These are phyloP conservation scores for Macaca mulatta DNA, from an alignment of 2,113 vertebrate species.

Conservation along the genomic window DNA sequence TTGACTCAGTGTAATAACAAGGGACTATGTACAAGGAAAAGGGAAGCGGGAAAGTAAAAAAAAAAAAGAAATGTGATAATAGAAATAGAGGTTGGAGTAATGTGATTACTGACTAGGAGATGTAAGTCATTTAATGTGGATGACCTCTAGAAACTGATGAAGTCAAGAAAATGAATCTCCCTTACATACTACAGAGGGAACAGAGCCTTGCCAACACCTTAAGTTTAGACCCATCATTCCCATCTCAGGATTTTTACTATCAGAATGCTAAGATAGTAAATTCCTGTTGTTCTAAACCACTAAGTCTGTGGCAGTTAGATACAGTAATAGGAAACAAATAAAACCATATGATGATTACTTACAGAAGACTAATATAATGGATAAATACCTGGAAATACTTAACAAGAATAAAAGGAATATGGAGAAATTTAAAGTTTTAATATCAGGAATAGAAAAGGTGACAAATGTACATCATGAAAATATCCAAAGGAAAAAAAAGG, in stretches of 20 bases:
- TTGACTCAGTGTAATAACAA: neutral
- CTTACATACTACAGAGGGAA: neutral
- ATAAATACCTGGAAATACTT: neutral
- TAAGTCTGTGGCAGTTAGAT: neutral
- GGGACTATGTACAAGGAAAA: neutral
- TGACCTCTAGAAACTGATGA: neutral
- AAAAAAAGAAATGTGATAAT: neutral
- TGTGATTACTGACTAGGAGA: neutral
- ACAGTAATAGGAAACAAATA: neutral
- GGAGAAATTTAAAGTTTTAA: neutral
- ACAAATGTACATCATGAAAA: neutral
- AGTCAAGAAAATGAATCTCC: neutral
- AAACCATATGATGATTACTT: neutral
- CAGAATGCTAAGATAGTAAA: neutral
- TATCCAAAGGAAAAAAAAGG: neutral
- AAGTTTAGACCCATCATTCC: neutral
- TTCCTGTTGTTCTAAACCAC: neutral
- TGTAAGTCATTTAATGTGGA: neutral
- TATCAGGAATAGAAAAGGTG: neutral
- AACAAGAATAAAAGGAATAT: neutral
- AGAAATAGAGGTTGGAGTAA: neutral
- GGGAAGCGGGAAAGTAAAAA: neutral
- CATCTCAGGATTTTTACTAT: neutral
- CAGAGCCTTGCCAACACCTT: neutral
- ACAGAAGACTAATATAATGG: neutral